Evolutionary conservation across 2,797 vertebrate species (phyloP).

Genomic region (Gephyroberyx darwinii): DNA sequence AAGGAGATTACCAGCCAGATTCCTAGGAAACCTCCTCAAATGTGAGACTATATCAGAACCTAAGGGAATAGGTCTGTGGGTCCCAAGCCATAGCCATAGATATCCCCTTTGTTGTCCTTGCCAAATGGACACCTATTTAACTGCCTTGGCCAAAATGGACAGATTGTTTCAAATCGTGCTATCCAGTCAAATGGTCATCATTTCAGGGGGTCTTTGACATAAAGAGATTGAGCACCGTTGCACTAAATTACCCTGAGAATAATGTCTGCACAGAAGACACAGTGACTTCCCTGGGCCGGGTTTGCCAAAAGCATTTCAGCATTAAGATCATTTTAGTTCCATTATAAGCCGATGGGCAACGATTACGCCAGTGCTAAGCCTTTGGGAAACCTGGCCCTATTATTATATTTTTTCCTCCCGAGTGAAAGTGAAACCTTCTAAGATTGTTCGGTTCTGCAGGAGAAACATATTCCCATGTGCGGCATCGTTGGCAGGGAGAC

Average conservation of each 20-base stretch:
- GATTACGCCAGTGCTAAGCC: conserved; percentile 56
- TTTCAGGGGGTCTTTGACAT: background rate
- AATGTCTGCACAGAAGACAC: conserved; percentile 24
- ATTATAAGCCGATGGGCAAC: conserved; percentile 60
- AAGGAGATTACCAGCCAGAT: too few relatives aligned
- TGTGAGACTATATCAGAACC: too few relatives aligned
- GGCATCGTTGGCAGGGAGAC: conserved; percentile 61
- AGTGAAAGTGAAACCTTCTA: conserved; percentile 68
- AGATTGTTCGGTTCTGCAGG: conserved; percentile 53
- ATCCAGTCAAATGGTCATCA: conserved; percentile 7
- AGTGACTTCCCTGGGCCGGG: background rate
- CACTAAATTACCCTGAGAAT: conserved; percentile 44
- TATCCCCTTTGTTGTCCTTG: background rate
- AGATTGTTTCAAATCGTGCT: conserved; percentile 21
- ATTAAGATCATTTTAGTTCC: conserved; percentile 49
- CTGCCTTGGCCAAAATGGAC: background rate
- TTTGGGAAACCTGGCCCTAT: conserved; percentile 51
- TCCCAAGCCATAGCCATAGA: background rate
- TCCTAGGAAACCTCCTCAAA: too few relatives aligned
- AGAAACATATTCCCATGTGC: conserved; percentile 65
- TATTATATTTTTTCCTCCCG: conserved; percentile 51
- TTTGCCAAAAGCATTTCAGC: conserved; percentile 47
- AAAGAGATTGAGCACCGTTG: background rate
- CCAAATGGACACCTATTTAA: background rate
- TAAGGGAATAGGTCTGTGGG: too few relatives aligned